Conservation (phyloP, 2,113 vertebrate genomes). For the zebrafish (Danio rerio) region DNA sequence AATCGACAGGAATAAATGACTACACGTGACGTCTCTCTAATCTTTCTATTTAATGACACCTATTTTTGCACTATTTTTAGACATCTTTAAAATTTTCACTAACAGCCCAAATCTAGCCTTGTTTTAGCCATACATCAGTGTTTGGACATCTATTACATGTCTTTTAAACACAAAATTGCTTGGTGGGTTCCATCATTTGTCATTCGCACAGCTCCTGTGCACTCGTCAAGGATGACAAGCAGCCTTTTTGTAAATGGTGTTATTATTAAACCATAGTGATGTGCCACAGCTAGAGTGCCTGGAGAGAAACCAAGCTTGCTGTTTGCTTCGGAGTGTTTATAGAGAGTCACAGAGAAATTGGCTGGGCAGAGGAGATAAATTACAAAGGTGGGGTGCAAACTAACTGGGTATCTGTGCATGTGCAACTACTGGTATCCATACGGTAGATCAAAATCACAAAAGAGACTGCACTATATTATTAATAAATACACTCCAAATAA, state of each 20-base stretch:
- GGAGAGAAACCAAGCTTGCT: conserved; percentile 22
- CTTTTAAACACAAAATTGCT: too few relatives aligned
- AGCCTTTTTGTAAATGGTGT: not conserved
- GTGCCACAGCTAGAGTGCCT: conserved; percentile 10
- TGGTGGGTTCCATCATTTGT: not conserved
- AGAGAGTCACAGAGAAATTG: conserved; percentile 17
- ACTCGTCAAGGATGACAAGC: conserved; percentile 2
- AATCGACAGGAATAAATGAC: too few relatives aligned
- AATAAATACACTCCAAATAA: not conserved
- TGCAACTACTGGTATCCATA: not conserved
- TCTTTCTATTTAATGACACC: too few relatives aligned
- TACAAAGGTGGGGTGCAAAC: not conserved
- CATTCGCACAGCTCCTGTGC: not conserved
- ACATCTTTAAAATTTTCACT: too few relatives aligned
- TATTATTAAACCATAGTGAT: conserved; percentile 13
- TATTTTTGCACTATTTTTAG: too few relatives aligned
- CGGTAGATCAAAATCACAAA: not conserved
- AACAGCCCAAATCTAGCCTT: too few relatives aligned
- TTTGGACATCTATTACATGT: too few relatives aligned
- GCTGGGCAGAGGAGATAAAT: conserved; percentile 23
- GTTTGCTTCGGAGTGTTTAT: conserved; percentile 41
- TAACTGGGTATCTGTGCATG: not conserved
- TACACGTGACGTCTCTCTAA: too few relatives aligned
- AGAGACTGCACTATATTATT: not conserved
- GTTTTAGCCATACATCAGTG: too few relatives aligned